Evolutionary conservation across 2,888 invertebrate genomes (phyloP).

Genomic region (Julus scandinavius): DNA sequence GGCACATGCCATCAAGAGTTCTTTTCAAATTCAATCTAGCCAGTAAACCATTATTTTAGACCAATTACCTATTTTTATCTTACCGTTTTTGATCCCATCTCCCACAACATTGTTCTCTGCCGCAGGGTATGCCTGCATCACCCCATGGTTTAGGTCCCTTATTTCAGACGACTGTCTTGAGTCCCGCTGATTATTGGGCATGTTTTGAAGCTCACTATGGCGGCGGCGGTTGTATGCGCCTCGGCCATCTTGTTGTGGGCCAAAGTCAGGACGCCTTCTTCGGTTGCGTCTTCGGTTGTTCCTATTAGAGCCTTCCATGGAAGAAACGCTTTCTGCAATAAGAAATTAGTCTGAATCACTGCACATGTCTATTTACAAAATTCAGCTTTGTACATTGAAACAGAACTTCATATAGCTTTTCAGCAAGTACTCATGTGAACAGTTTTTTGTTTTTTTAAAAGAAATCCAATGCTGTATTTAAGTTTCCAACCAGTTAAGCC

Average conservation of each 20-base stretch:
- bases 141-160: slow-evolving; percentile 4
- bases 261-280: slow-evolving; percentile 61
- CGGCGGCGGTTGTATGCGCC: slow-evolving; percentile 42
- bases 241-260: background rate
- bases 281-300: slow-evolving; percentile 64
- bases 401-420: too few relatives aligned
- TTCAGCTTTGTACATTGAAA: too few relatives aligned
- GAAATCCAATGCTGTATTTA: too few relatives aligned
- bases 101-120: background rate
- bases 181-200: slow-evolving; percentile 53
- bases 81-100: slow-evolving; percentile 13
- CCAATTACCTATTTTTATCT: background rate
- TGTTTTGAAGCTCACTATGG: slow-evolving; percentile 49
- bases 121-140: background rate
- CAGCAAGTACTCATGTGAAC: too few relatives aligned
- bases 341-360: background rate
- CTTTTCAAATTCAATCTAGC: too few relatives aligned
- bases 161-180: slow-evolving; percentile 40
- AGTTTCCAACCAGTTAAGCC: too few relatives aligned
- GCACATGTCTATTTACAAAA: too few relatives aligned
- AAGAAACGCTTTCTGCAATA: slow-evolving; percentile 71
- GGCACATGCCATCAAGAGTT: too few relatives aligned
- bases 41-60: too few relatives aligned
- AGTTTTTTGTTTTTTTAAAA: too few relatives aligned
- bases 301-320: slow-evolving; percentile 73